A percentile compares a stretch with the other conserved stretches of the same genome.
These are phyloP conservation scores for Augiades crinisus DNA, from an alignment of 2,888 invertebrate genomes.

Conservation along the genomic window DNA sequence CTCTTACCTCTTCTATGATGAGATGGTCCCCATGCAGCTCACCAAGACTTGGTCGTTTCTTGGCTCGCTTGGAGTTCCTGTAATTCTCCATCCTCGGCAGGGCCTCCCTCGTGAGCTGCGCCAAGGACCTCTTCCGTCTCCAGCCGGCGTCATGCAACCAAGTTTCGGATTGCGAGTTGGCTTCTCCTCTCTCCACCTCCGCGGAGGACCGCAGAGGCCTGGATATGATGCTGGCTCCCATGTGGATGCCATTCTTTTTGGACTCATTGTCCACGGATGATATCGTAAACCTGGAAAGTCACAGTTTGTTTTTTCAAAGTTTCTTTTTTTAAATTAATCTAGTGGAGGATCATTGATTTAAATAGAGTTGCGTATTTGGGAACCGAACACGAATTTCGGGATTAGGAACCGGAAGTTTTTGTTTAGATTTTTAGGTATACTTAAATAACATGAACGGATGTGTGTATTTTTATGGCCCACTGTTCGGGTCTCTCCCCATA, in stretches of 20 bases:
- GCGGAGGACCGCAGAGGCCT: constrained; percentile 61
- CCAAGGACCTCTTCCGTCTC: constrained; percentile 80
- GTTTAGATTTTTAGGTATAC: no score
- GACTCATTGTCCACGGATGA: constrained; percentile 61
- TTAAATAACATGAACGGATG: no score
- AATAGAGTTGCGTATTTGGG: no score
- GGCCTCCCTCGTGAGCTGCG: constrained; percentile 88
- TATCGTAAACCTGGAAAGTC: constrained; percentile 59
- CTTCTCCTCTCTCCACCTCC: constrained; percentile 53
- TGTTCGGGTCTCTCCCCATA: no score
- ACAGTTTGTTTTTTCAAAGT: no score
- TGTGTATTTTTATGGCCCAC: no score
- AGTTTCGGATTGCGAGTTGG: constrained; percentile 55
- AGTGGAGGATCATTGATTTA: no score
- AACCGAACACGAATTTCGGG: no score
- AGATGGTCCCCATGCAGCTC: constrained; percentile 87
- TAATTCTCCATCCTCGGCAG: constrained; percentile 92
- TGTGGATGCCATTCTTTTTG: constrained; percentile 72
- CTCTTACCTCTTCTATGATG: constrained; percentile 65
- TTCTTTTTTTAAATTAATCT: no score
- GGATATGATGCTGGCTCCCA: constrained; percentile 70
- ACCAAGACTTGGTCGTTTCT: constrained; percentile 91
- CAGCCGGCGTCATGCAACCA: constrained; percentile 74
- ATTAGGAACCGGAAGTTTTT: no score
- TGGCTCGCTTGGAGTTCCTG: constrained; percentile 87